Conservation (phyloP, 2,888 invertebrate species). For the Mactromeris polynyma region DNA sequence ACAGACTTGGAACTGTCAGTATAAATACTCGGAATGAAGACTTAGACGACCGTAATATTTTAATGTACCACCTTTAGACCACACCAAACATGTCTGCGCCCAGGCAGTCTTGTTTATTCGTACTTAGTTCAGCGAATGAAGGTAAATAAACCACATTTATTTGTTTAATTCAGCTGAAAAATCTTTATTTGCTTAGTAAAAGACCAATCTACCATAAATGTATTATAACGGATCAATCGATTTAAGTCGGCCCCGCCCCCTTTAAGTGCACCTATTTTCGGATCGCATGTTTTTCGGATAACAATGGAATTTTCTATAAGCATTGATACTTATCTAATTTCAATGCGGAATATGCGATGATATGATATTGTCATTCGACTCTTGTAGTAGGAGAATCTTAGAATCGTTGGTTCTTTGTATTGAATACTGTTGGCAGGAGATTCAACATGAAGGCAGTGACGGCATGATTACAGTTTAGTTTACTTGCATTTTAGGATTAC, state of each 20-base stretch:
- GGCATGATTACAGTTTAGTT: no score
- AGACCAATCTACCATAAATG: neutral
- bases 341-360: no score
- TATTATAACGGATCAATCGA: neutral
- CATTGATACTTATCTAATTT: no score
- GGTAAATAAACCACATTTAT: slow-evolving; percentile 19
- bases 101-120: slow-evolving; percentile 64
- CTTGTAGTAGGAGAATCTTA: no score
- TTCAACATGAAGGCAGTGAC: no score
- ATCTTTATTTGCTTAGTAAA: neutral
- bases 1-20: no score
- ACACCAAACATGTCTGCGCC: slow-evolving; percentile 66
- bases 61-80: neutral
- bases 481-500: no score
- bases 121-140: slow-evolving; percentile 62
- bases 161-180: neutral
- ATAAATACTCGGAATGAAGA: neutral
- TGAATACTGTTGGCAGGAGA: no score
- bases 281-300: neutral
- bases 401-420: no score
- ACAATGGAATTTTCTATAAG: neutral
- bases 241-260: neutral
- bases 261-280: neutral
- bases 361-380: no score
- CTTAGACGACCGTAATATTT: slow-evolving; percentile 13